A percentile compares a stretch with the other conserved stretches of the same genome.
Conservation (phyloP, 2,797 vertebrate species). For the Xenops minutus region DNA sequence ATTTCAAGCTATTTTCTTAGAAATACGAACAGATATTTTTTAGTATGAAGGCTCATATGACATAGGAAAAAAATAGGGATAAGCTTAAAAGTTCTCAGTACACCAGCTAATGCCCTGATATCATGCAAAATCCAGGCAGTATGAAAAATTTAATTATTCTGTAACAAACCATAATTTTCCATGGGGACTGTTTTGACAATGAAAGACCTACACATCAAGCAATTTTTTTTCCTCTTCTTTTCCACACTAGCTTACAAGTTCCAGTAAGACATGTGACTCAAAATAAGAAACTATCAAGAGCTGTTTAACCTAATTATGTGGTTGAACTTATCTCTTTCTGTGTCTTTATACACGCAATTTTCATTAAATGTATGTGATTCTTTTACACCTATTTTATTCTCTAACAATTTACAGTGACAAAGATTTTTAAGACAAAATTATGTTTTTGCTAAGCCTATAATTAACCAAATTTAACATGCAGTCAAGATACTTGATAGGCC, state of each 20-base stretch:
- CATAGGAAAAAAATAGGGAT: not conserved
- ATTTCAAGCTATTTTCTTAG: not conserved
- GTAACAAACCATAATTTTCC: not conserved
- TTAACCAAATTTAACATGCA: not conserved
- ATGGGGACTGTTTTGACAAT: not conserved
- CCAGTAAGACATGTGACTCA: not conserved
- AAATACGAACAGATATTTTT: not conserved
- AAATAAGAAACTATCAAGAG: not conserved
- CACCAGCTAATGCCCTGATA: not conserved
- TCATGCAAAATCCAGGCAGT: not conserved
- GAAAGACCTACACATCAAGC: not conserved
- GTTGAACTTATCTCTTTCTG: not conserved
- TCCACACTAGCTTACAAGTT: not conserved
- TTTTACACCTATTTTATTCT: not conserved
- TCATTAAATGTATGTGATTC: not conserved
- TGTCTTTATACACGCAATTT: not conserved
- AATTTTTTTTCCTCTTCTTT: not conserved
- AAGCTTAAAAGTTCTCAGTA: not conserved
- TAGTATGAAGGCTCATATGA: not conserved
- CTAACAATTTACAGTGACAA: not conserved
- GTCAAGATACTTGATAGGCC: not conserved
- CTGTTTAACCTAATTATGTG: not conserved
- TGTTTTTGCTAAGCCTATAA: not conserved
- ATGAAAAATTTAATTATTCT: not conserved
- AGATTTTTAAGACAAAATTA: not conserved